Base-by-base conservation (phyloP, 37 sponge, comb jelly and placozoan genomes). In the Mnemiopsis leidyi region DNA sequence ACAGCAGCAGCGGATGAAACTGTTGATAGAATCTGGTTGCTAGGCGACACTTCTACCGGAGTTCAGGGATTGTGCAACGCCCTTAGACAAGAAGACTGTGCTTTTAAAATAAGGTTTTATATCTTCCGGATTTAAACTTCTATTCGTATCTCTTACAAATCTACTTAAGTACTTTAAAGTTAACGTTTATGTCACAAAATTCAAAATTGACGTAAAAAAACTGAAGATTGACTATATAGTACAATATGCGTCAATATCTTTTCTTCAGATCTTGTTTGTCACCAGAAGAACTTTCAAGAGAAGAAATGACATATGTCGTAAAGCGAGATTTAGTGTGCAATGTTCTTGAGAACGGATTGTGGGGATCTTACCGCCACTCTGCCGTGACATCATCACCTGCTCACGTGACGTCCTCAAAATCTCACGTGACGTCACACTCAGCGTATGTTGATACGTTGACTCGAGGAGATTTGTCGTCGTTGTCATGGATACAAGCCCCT, bases 361-460 rank as follows among this genome's bases (percentile, higher is more conserved):
- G 93, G 93, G 93, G 93, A 21, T 37, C 93, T 5, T 92, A 73
- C 71, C 69, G 93, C 28, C 93, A 92, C 38, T 18, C n/a, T 26
- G 38, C 32, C 32, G 71, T 92, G 13, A 18, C 23, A 5, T 23
- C 69, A 13, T 23, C 31, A 16, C 23, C 2, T 7, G 76, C 69
- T 23, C 38, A 92, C 20, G 79, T 77, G 32, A 77, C 79, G 21
- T 34, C 36, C 1, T 34, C 79, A 34, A 61, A 85, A 13, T 18
- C 9, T 36, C 9, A 37, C 61, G 90, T 40, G 21, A 85, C 90
- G 18, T 40, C 90, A 39, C 21, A 16, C 21, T 68, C 68, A 32
- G 93, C 93, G 13, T 92, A 92, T 71, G 93, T 92, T 1, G 76
- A 92, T 29, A 71, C 76, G 13, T 13, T 92, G 13, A 92, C 93